These are phyloP conservation scores for Drosophila fungiperda DNA, from an alignment of 2,888 invertebrate genomes.

Conservation along the genomic window DNA sequence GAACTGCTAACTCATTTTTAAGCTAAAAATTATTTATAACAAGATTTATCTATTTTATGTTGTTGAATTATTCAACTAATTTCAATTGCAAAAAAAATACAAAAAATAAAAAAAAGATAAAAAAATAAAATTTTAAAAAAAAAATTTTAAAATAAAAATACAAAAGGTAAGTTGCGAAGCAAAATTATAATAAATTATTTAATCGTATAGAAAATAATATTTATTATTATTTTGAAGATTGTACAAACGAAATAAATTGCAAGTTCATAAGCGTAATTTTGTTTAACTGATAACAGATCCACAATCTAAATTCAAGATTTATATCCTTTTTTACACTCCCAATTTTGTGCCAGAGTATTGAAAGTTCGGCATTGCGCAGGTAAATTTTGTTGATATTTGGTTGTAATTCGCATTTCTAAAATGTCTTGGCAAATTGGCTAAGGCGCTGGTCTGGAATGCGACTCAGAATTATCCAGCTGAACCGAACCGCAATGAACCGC, in stretches of 20 bases:
- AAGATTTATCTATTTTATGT: no score
- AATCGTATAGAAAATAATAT: not conserved
- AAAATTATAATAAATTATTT: not conserved
- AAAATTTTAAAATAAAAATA: no score
- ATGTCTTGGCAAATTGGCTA: slow-evolving; percentile 52
- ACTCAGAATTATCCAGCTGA: slow-evolving; percentile 9
- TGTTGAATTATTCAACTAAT: no score
- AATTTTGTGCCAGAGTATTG: not conserved
- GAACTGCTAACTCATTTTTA: no score
- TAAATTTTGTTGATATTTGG: not conserved
- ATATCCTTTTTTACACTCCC: not conserved
- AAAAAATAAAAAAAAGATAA: no score
- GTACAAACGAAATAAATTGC: not conserved
- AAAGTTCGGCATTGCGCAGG: not conserved
- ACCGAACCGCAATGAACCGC: slow-evolving; percentile 7
- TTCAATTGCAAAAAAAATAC: no score
- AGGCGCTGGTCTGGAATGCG: slow-evolving; percentile 23
- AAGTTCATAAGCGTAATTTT: not conserved
- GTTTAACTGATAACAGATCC: not conserved
- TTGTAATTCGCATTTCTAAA: slow-evolving; percentile 11
- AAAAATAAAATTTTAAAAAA: no score
- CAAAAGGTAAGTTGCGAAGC: not conserved
- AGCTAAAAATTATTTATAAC: no score
- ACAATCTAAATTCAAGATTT: not conserved
- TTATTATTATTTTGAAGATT: not conserved